These are phyloP conservation scores for Nyctibius bracteatus DNA, from an alignment of 2,113 vertebrate species.

Conservation along the genomic window DNA sequence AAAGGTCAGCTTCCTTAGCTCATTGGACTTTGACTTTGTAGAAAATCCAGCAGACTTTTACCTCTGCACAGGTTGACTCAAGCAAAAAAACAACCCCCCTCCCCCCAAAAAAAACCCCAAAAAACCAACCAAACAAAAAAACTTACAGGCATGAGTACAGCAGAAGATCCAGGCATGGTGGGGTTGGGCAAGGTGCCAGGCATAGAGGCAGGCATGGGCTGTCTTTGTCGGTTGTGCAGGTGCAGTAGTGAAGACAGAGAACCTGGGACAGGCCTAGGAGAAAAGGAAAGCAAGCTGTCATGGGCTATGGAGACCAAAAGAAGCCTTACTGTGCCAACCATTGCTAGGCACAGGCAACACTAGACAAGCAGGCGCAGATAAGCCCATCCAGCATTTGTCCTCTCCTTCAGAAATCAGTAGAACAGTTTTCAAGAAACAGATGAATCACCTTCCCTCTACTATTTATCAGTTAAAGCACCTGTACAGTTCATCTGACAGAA, in stretches of 20 bases:
- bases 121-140: not conserved
- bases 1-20: not conserved
- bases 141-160: constrained; percentile 98
- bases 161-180: constrained; percentile 97
- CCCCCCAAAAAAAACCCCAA: fast-evolving
- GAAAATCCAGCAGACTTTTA: not conserved
- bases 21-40: not conserved
- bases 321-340: not conserved
- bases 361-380: not conserved
- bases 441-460: constrained; percentile 47
- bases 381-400: not conserved
- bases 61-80: not conserved
- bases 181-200: constrained; percentile 97
- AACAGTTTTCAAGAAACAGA: constrained; percentile 61
- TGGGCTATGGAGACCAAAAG: not conserved
- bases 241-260: constrained; percentile 97
- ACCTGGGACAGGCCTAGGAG: constrained; percentile 92
- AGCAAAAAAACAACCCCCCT: not conserved
- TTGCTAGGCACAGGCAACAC: not conserved
- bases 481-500: not conserved
- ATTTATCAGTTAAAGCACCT: constrained; percentile 44
- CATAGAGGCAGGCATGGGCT: constrained; percentile 99
- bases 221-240: constrained; percentile 97
- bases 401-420: constrained; percentile 10
- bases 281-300: constrained; percentile 21